Percentiles rank a stretch among this genome's conserved stretches.
Evolutionary conservation across 2,888 invertebrate genomes (phyloP).

Genomic region (Leistus spinibarbis): DNA sequence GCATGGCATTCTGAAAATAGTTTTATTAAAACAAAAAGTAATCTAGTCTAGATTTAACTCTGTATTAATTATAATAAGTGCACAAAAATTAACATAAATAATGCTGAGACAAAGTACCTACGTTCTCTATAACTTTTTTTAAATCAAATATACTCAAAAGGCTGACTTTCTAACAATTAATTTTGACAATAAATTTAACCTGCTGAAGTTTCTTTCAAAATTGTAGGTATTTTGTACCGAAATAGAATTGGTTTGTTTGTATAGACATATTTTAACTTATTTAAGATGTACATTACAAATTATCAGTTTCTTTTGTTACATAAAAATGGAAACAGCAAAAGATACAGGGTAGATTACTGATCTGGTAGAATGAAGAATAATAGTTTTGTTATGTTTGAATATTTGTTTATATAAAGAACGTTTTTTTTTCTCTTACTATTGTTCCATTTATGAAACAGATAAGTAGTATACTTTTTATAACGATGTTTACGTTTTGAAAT

Average conservation of each 20-base stretch:
- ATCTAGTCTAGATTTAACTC: conserved; percentile 32
- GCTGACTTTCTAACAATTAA: conserved; percentile 34
- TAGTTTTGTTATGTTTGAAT: conserved; percentile 26
- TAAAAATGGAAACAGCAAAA: conserved; percentile 6
- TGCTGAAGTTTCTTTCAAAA: conserved; percentile 18
- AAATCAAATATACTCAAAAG: conserved; percentile 41
- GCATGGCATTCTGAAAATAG: conserved; percentile 30
- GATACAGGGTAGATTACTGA: conserved; percentile 29
- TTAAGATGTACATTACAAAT: no score
- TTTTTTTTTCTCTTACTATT: no score
- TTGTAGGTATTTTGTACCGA: conserved; percentile 15
- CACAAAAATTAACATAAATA: conserved; percentile 25
- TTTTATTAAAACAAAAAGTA: conserved; percentile 23
- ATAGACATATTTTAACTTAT: not conserved
- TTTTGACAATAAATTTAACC: conserved; percentile 29
- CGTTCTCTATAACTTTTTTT: not conserved
- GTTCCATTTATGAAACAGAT: conserved; percentile 4
- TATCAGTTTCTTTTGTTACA: conserved; percentile 12
- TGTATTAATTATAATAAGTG: conserved; percentile 33
- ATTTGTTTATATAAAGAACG: conserved; percentile 12
- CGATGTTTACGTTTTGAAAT: conserved; percentile 21
- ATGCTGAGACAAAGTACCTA: not conserved
- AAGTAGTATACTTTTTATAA: conserved; percentile 22
- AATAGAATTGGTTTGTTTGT: conserved; percentile 2
- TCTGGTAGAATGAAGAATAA: conserved; percentile 3